Evolutionary conservation across 2,888 invertebrate genomes (phyloP).

Genomic region (Drosophila anomelani): DNA sequence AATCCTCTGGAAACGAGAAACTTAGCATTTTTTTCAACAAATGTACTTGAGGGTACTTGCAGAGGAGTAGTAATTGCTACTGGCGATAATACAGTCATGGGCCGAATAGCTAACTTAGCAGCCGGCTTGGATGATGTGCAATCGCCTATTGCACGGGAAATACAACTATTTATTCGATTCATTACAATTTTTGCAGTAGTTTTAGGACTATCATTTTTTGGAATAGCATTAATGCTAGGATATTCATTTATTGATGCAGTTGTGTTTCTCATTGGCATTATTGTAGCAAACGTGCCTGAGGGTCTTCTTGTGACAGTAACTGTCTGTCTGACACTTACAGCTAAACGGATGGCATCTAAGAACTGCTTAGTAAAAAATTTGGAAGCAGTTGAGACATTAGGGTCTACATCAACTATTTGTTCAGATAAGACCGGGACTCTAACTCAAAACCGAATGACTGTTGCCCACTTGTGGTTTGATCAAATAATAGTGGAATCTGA

Average conservation of each 20-base stretch:
- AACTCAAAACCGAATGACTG: conserved; percentile 99
- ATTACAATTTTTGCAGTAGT: conserved; percentile 98
- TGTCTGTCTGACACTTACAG: conserved; percentile 98
- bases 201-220: conserved; percentile 97
- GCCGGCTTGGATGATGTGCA: conserved; percentile 97
- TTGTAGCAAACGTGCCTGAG: conserved; percentile 99
- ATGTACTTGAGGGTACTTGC: conserved; percentile 96
- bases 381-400: conserved; percentile 99
- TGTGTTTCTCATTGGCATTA: conserved; percentile 99
- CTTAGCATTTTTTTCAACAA: conserved; percentile 97
- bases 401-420: conserved; percentile 99
- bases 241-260: conserved; percentile 99
- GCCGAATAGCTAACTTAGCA: conserved; percentile 96
- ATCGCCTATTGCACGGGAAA: conserved; percentile 99
- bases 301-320: conserved; percentile 99
- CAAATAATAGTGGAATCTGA: conserved; percentile 99
- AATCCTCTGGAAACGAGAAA: conserved; percentile 98
- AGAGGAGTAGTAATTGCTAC: conserved; percentile 97
- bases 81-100: conserved; percentile 98
- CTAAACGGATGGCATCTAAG: conserved; percentile 99
- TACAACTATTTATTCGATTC: conserved; percentile 99
- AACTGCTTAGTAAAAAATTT: conserved; percentile 99
- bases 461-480: conserved; percentile 99
- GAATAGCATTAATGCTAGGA: conserved; percentile 98
- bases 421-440: conserved; percentile 99